Base-by-base conservation (phyloP, 2,113 vertebrate genomes). In the Acanthochromis polyacanthus region DNA sequence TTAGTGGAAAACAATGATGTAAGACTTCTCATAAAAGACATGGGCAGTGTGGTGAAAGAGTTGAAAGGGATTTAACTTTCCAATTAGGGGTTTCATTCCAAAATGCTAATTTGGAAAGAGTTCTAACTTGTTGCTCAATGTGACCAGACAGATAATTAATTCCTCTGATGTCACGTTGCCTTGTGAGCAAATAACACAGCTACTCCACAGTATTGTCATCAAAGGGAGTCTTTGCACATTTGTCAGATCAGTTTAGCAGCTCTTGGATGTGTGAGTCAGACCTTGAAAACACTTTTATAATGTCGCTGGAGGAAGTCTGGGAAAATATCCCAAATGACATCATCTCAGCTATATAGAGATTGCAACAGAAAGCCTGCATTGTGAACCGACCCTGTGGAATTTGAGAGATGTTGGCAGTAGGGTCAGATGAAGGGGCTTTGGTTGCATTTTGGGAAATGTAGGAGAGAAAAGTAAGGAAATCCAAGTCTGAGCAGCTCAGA, bases 321-420 rank as follows among this genome's bases (percentile, higher is more conserved):
- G 36, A 12, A 58, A 68, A 65, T 43, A 64, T 65, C 53, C 55
- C 62, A 12, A 38, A 79, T 83, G 78, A 74, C 82, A 56, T 84
- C 67, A 56, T 28, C 23, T 53, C 4, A 15, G 51, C 23, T 19
- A 36, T 36, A 36, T 36, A 17, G 22, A 57, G 52, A 53, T 25
- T 63, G 14, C 2, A 56, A 78, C 59, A 89, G 71, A 88, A 70
- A 78, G 88, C 46, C 59, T 64, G 63, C 75, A 12, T 88, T 89
- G 79, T 89, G 36, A 67, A 64, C 16, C 9, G 46, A 9, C 57
- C n/a, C 5, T 43, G 57, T 58, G 86, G 84, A 81, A 90, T 89
- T 68, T 82, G 16, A 86, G 75, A 55, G 61, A 88, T 80, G 61
- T 60, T 57, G 55, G 5, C 30, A 16, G 4, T 10, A 17, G 55